phyloP scores from a whole-genome alignment of 2,888 invertebrate genomes.

The Tachystola acroxantha region DNA sequence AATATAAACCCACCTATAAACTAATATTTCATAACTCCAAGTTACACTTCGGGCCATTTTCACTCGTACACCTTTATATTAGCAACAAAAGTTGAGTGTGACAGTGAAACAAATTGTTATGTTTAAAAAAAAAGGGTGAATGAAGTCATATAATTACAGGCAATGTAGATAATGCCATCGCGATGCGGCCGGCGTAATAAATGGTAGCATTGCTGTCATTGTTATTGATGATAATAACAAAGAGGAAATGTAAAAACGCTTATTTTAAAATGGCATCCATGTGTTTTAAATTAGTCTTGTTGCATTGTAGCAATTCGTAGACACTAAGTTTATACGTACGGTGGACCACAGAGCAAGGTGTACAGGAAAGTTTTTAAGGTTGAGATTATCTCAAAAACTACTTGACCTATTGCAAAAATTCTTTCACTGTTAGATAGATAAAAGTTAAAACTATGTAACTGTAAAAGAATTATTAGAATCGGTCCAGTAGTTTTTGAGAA shows the following conservation, averaged over 20 bases:
- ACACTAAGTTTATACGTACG: no score
- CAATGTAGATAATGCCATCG: constrained; percentile 47
- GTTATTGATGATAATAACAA: constrained; percentile 32
- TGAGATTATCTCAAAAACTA: no score
- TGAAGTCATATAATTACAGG: constrained; percentile 51
- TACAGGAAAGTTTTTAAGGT: no score
- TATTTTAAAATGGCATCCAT: not conserved
- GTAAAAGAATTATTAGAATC: no score
- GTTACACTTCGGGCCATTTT: constrained; percentile 2
- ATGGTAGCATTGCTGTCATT: constrained; percentile 35
- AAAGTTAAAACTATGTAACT: no score
- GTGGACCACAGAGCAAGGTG: no score
- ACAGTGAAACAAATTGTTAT: constrained; percentile 3
- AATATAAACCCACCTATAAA: constrained; percentile 24
- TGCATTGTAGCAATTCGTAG: no score
- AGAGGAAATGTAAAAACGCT: constrained; percentile 23
- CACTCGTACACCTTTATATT: not conserved
- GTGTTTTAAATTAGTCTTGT: no score
- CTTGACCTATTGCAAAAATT: no score
- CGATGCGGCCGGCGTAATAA: constrained; percentile 39
- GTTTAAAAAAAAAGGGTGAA: constrained; percentile 17
- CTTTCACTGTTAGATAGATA: no score
- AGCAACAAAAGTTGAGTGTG: constrained; percentile 4
- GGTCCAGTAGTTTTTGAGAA: no score
- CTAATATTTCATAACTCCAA: constrained; percentile 6